Evolutionary conservation across 2,797 vertebrate species (phyloP), one percentile per base, ranked within the genome.

Genomic region (Perodicticus potto): DNA sequence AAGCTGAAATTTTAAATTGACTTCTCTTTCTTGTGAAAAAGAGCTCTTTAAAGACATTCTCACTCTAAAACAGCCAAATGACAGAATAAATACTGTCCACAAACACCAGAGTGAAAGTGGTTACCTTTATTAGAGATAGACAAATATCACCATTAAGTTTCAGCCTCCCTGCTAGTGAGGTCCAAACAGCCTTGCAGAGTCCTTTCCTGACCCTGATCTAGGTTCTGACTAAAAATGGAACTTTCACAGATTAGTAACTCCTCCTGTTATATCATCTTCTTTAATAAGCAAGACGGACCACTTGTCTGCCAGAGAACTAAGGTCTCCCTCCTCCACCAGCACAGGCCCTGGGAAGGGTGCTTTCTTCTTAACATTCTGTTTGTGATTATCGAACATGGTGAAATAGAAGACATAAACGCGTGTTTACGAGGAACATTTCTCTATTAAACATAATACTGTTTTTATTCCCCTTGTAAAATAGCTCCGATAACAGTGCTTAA

Each of bases 1-100:
- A 91, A 76, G 45, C 17, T 93, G 67, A 94, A 95, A 32, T 89
- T 93, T 97, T 85, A 94, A 96, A 93, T 65, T 73, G 89, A 89
- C 49, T 87, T 95, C 43, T 81, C 55, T 89, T 87, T 94, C 59
- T 82, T 29, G 72, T 92, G 61, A 82, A 74, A 92, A 86, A 93
- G 63, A 86, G 78, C 49, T 80, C 69, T 93, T 70, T 89, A 69
- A 93, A 94, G 78, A 1, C 65, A 70, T 92, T 94, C 43, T 78
- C n/a, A 82, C 81, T 83, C n/a, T 82, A 43, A 86, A 91, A 90
- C 11, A 80, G 65, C 45, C 72, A 88, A 95, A 89, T 89, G 59
- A 89, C n/a, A 91, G 73, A 93, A 94, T 91, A 94, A 94, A 95
- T 78, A 63, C 84, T 96, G 34, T 61, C 61, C 37, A 85, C 40